These are phyloP conservation scores for fruit fly (Drosophila melanogaster) DNA, from an alignment of 1,140 invertebrate genomes.

Conservation along the genomic window DNA sequence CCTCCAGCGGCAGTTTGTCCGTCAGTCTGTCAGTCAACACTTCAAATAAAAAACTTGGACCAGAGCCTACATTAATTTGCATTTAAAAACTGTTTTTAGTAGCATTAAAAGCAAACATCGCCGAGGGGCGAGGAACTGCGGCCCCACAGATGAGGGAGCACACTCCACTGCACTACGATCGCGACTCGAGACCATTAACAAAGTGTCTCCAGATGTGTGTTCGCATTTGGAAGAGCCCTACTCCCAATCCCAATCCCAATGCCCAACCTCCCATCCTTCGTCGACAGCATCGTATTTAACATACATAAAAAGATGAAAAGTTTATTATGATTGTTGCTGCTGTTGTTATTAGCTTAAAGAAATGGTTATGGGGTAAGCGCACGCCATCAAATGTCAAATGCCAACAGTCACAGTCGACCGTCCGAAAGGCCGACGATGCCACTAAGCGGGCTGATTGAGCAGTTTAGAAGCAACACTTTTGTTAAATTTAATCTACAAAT, in stretches of 20 bases:
- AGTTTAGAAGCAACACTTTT: not conserved
- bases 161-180: constrained; percentile 9
- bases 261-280: constrained; percentile 25
- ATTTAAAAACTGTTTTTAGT: constrained; percentile 82
- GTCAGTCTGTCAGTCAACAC: constrained; percentile 68
- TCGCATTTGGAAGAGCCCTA: constrained; percentile 27
- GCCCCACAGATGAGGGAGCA: constrained; percentile 11
- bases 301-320: constrained; percentile 82
- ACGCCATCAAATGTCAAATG: constrained; percentile 76
- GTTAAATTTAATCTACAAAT: too few relatives aligned
- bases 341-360: constrained; percentile 74
- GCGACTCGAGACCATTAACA: constrained; percentile 66
- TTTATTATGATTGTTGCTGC: constrained; percentile 78
- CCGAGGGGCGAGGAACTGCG: not conserved
- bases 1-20: not conserved
- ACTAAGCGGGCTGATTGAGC: not conserved
- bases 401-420: constrained; percentile 49
- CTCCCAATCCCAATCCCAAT: not conserved
- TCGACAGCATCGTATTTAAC: constrained; percentile 74
- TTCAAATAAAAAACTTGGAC: constrained; percentile 73
- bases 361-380: constrained; percentile 77
- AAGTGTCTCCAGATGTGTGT: constrained; percentile 79
- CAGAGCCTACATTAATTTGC: constrained; percentile 77
- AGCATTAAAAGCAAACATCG: constrained; percentile 78
- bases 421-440: constrained; percentile 26